phyloP scores from a whole-genome alignment of 1,140 invertebrate genomes.

The Diabrotica undecimpunctata region DNA sequence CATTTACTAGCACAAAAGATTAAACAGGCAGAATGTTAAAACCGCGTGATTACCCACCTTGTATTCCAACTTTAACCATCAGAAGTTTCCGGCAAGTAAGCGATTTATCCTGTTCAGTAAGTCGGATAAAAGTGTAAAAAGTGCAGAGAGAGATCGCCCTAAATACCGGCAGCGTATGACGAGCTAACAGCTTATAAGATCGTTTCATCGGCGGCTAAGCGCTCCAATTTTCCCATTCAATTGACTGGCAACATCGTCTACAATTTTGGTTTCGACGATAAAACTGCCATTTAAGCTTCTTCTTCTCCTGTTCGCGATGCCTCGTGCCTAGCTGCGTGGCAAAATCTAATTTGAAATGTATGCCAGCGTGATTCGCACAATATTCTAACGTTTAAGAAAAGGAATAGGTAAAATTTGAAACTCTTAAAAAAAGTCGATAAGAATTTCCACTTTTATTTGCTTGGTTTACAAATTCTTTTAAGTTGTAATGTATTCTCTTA shows the following conservation, averaged over 20 bases:
- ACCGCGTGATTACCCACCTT: neutral
- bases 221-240: constrained; percentile 37
- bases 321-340: neutral
- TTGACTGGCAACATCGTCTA: constrained; percentile 31
- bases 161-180: constrained; percentile 25
- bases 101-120: constrained; percentile 12
- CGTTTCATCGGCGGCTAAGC: constrained; percentile 29
- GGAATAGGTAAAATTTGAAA: too few relatives aligned
- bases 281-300: constrained; percentile 29
- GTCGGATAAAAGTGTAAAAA: constrained; percentile 10
- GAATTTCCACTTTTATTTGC: too few relatives aligned
- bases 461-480: too few relatives aligned
- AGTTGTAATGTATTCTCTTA: too few relatives aligned
- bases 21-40: too few relatives aligned
- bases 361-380: neutral
- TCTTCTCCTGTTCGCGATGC: constrained; percentile 15
- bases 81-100: neutral
- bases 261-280: constrained; percentile 35
- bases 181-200: constrained; percentile 32
- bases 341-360: neutral
- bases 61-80: neutral
- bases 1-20: too few relatives aligned
- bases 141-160: neutral
- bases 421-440: too few relatives aligned
- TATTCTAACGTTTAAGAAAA: neutral